A percentile compares a stretch with the other conserved stretches of the same genome.
phyloP scores from a whole-genome alignment of 2,888 invertebrate genomes.

The Parnassius smintheus region DNA sequence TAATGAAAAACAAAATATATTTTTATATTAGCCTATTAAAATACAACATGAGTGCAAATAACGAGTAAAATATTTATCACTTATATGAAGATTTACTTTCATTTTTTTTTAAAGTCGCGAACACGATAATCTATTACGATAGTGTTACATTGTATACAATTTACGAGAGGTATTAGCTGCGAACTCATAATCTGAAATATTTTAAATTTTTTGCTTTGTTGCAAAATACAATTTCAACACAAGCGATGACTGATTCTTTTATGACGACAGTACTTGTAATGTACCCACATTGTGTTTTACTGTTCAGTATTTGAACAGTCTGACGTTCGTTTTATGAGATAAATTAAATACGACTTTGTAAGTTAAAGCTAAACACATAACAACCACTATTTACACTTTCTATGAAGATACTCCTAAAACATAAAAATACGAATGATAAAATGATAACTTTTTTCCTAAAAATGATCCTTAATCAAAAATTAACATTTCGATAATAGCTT shows the following conservation, averaged over 20 bases:
- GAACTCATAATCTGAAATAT: not conserved
- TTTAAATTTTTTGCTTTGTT: not conserved
- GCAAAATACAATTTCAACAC: not conserved
- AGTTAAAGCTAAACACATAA: no score
- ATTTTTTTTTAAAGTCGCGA: slow-evolving; percentile 1
- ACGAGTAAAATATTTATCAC: no score
- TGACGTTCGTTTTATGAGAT: not conserved
- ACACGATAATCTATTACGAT: slow-evolving; percentile 9
- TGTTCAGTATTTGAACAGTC: not conserved
- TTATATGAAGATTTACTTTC: no score
- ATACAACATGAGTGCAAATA: no score
- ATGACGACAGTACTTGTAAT: not conserved
- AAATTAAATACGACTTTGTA: not conserved
- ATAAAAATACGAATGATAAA: no score
- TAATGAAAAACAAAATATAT: no score
- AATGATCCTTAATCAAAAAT: no score
- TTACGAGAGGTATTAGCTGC: not conserved
- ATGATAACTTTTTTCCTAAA: no score
- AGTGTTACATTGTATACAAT: not conserved
- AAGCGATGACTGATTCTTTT: not conserved
- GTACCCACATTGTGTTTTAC: not conserved
- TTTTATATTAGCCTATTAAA: no score
- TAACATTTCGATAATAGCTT: no score
- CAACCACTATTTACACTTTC: no score
- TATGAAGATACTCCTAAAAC: no score